phyloP scores from a whole-genome alignment of 2,888 invertebrate species.

The Rotaria socialis region DNA sequence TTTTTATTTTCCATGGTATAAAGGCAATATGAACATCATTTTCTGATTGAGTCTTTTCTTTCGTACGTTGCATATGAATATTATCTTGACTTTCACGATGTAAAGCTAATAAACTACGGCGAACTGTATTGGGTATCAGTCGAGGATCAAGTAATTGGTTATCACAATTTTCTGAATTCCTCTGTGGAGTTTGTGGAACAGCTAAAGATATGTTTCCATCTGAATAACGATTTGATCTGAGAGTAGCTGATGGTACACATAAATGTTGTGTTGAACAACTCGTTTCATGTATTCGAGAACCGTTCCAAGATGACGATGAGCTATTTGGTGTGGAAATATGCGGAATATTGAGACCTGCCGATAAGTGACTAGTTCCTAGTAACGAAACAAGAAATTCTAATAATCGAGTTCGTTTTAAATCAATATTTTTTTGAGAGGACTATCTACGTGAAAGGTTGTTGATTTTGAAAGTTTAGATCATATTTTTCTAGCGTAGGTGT shows the following conservation, averaged over 20 bases:
- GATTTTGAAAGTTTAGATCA: too few relatives aligned
- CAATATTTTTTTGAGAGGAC: too few relatives aligned
- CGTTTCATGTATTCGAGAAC: background rate
- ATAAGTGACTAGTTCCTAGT: background rate
- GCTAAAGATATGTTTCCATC: background rate
- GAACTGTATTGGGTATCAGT: background rate
- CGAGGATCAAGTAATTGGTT: slow-evolving; percentile 33
- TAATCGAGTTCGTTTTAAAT: too few relatives aligned
- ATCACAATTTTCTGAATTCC: too few relatives aligned
- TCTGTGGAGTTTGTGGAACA: background rate
- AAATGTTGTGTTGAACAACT: slow-evolving; percentile 8
- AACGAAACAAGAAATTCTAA: background rate
- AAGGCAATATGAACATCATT: slow-evolving; percentile 10
- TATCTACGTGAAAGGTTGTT: too few relatives aligned
- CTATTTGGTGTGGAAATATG: background rate
- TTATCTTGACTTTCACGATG: slow-evolving; percentile 37
- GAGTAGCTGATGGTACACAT: background rate
- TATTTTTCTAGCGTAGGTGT: too few relatives aligned
- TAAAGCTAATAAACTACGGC: slow-evolving; percentile 28
- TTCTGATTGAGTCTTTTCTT: slow-evolving; percentile 30
- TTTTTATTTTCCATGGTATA: slow-evolving; percentile 32
- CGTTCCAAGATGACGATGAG: background rate
- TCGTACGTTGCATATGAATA: background rate
- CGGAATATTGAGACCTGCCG: background rate
- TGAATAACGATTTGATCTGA: background rate